These are phyloP conservation scores for Tiliqua scincoides DNA, from an alignment of 2,113 vertebrate species.

Conservation along the genomic window DNA sequence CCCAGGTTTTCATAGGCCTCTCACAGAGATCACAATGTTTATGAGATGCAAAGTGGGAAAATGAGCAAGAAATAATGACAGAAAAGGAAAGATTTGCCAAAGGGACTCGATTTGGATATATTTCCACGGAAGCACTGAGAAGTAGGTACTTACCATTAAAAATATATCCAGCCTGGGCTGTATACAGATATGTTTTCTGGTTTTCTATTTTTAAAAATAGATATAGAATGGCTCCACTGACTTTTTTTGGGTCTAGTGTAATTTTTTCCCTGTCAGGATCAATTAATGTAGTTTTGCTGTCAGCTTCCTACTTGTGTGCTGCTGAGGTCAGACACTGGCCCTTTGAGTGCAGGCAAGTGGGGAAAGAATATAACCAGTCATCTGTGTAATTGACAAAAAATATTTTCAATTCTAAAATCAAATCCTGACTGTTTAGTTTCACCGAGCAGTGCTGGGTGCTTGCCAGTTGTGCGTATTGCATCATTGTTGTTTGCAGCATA, in stretches of 20 bases:
- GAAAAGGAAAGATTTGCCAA: conserved; percentile 19
- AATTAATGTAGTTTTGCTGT: neutral
- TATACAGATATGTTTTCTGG: neutral
- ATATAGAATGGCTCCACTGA: fast-evolving
- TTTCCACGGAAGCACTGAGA: conserved; percentile 37
- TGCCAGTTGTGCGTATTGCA: conserved; percentile 3
- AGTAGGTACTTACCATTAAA: neutral
- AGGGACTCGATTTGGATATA: neutral
- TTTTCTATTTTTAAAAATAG: neutral
- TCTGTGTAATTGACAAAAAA: neutral
- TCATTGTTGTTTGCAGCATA: neutral
- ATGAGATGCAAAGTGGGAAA: neutral
- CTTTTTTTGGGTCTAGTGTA: fast-evolving
- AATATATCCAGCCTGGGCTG: neutral
- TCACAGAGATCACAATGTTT: neutral
- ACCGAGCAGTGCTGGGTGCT: neutral
- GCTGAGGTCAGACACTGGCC: neutral
- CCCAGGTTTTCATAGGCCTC: neutral
- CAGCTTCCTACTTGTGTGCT: too few relatives aligned
- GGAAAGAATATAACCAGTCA: neutral
- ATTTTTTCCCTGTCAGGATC: fast-evolving
- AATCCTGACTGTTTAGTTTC: neutral
- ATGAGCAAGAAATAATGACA: conserved; percentile 30
- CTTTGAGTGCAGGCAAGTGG: fast-evolving
- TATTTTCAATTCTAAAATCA: neutral